Evolutionary conservation across 2,888 invertebrate genomes (phyloP).

Genomic region (Lasioglossum villosulum): DNA sequence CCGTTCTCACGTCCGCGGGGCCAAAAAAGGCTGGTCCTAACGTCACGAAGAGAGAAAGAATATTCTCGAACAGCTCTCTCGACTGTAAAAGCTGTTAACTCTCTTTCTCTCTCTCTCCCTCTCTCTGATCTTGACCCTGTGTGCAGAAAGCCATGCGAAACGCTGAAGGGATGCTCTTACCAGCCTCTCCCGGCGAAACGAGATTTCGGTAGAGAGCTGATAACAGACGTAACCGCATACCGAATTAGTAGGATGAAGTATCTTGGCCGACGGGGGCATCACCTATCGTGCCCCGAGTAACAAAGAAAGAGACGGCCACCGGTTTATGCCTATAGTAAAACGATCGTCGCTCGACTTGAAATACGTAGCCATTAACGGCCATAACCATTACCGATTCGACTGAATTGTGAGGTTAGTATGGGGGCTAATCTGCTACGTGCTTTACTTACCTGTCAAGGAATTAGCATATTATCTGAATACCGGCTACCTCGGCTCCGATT

Average conservation of each 20-base stretch:
- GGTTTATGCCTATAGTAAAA: slow-evolving; percentile 53
- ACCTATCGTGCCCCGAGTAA: slow-evolving; percentile 58
- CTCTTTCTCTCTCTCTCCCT: not conserved
- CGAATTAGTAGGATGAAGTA: slow-evolving; percentile 53
- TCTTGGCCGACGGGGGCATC: slow-evolving; percentile 47
- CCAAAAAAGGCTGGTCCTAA: not conserved
- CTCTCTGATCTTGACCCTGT: not conserved
- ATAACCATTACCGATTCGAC: slow-evolving; percentile 83
- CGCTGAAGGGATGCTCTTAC: slow-evolving; percentile 15
- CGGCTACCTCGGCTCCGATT: slow-evolving; percentile 63
- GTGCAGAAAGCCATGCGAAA: not conserved
- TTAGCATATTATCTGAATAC: slow-evolving; percentile 75
- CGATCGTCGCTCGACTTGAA: slow-evolving; percentile 72
- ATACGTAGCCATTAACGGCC: slow-evolving; percentile 82
- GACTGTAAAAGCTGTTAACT: not conserved
- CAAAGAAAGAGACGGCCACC: slow-evolving; percentile 52
- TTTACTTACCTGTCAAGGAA: slow-evolving; percentile 74
- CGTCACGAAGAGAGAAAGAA: not conserved
- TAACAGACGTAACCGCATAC: slow-evolving; percentile 53
- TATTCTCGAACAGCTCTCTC: not conserved
- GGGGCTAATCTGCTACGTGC: slow-evolving; percentile 68
- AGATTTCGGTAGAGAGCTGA: slow-evolving; percentile 50
- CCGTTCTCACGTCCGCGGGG: not conserved
- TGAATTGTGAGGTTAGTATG: slow-evolving; percentile 73
- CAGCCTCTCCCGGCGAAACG: slow-evolving; percentile 16